Evolutionary conservation across 1,140 invertebrate species (phyloP).

Genomic region (Heliconius melpomene): DNA sequence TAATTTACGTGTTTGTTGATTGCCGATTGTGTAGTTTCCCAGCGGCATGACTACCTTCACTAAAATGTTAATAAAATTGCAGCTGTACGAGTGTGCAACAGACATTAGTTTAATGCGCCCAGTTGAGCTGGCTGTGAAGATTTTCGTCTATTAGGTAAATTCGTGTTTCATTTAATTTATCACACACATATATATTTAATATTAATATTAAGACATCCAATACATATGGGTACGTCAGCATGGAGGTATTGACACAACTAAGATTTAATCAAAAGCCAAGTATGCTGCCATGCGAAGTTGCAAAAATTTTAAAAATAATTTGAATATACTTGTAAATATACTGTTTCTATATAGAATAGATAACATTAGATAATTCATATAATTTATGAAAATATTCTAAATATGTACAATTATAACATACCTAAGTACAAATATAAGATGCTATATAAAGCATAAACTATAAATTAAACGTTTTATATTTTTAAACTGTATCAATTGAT

Average conservation of each 20-base stretch:
- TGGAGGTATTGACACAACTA: neutral
- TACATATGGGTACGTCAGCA: slow-evolving; percentile 17
- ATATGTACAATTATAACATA: no score
- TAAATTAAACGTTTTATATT: no score
- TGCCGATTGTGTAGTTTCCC: slow-evolving; percentile 43
- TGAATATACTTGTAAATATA: neutral
- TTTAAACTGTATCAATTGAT: no score
- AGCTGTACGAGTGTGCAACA: slow-evolving; percentile 35
- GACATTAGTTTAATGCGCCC: slow-evolving; percentile 39
- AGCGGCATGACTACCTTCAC: slow-evolving; percentile 39
- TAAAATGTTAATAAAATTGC: slow-evolving; percentile 46
- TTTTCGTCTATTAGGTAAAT: slow-evolving; percentile 37
- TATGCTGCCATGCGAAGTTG: neutral
- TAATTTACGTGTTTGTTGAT: slow-evolving; percentile 42
- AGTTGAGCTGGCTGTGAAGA: slow-evolving; percentile 34
- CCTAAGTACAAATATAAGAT: no score
- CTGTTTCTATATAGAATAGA: no score
- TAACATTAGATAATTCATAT: no score
- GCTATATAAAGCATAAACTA: no score
- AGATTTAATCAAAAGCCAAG: neutral
- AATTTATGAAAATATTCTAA: no score
- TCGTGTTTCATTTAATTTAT: slow-evolving; percentile 42
- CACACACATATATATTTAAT: slow-evolving; percentile 36
- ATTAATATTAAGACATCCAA: slow-evolving; percentile 40
- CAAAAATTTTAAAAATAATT: no score